Evolutionary conservation across 1,140 invertebrate genomes (phyloP).

Genomic region (Acyrthosiphon pisum): DNA sequence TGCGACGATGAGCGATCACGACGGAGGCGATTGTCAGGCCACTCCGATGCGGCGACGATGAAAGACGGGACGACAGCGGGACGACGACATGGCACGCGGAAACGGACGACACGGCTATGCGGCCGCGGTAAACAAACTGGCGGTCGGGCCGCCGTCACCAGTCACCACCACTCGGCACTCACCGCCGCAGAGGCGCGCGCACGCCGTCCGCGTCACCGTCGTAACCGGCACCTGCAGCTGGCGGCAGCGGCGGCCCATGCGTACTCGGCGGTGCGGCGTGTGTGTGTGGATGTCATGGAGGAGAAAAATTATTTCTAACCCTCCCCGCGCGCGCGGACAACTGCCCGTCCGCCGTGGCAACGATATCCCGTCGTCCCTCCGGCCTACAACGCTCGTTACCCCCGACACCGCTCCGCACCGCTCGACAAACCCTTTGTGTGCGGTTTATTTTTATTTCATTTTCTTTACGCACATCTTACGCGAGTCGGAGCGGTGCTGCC

Average conservation of each 20-base stretch:
- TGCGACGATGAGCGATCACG: background rate
- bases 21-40: background rate
- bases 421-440: constrained; percentile 37
- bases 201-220: constrained; percentile 2
- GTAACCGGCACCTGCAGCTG: constrained; percentile 58
- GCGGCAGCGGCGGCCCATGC: constrained; percentile 32
- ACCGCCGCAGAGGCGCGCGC: constrained; percentile 34
- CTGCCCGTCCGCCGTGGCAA: background rate
- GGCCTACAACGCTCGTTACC: background rate
- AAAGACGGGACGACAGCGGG: background rate
- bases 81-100: background rate
- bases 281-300: constrained; percentile 54
- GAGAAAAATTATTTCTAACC: constrained; percentile 58
- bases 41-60: background rate
- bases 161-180: background rate
- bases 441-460: constrained; percentile 1
- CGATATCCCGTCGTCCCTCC: background rate
- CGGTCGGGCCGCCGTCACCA: constrained; percentile 33
- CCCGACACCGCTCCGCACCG: background rate
- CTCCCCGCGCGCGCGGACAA: constrained; percentile 40
- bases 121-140: constrained; percentile 54
- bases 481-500: background rate
- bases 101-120: background rate
- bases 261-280: constrained; percentile 30
- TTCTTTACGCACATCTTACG: background rate